Base-by-base conservation (phyloP, 2,113 vertebrate genomes). In the Anguilla rostrata region DNA sequence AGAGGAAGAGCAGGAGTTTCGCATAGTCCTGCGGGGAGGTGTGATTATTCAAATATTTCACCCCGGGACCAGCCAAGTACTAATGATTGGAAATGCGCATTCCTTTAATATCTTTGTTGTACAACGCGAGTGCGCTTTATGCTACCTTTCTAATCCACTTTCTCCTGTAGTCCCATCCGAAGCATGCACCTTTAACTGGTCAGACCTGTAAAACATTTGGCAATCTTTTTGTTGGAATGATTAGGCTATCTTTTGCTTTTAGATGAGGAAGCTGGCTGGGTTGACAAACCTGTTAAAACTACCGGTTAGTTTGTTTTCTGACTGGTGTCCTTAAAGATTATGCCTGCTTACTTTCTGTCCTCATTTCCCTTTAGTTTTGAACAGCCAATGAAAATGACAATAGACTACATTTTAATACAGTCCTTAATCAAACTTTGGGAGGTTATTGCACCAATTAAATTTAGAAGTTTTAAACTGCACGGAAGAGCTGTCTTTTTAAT, bases 401-500 rank as follows among this genome's bases (percentile, higher is more conserved):
- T 75, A 75, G 1, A 22, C 11, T 46, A 46, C 43, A 20, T 75
- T 75, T 75, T 75, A 34, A 34, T 34, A 75, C 34, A 75, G 5
- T 34, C n/a, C n/a, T 75, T 75, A 75, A 53, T 34, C n/a, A 75
- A n/a, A n/a, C 63, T 22, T 26, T 29, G n/a, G 71, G n/a, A 75
- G 71, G 18, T 75, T 75, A 75, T 75, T 5, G 71, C 11, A 14
- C 71, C 26, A n/a, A 75, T 75, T 75, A 75, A 29, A 75, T 26
- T 34, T 34, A 20, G n/a, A 75, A 75, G n/a, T 12, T 75, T 75
- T 75, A n/a, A n/a, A 22, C 71, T 71, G 63, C 11, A 75, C 34
- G 71, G 71, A 26, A 75, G 71, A 75, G 71, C 71, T 75, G n/a
- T 75, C 71, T 29, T 75, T 75, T 34, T 34, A 75, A 75, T 75